Percentiles rank a stretch among this genome's conserved stretches.
These are phyloP conservation scores for Polietes domitor DNA, from an alignment of 2,888 invertebrate genomes.

Conservation along the genomic window DNA sequence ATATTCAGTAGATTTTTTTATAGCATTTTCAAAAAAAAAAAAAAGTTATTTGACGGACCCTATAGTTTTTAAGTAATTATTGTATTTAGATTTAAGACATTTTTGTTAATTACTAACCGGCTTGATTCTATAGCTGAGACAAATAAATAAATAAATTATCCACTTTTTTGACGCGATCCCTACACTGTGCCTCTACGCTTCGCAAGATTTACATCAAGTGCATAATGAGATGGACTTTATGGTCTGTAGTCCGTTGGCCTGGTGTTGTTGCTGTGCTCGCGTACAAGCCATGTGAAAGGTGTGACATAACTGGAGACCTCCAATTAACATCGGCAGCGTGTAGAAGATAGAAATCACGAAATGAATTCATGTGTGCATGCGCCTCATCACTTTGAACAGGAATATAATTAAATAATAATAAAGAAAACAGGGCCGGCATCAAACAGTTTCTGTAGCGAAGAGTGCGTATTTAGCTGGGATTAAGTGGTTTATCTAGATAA, in stretches of 20 bases:
- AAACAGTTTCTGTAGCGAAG: too few species aligned
- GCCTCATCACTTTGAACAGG: too few species aligned
- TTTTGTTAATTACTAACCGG: neutral
- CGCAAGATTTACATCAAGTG: constrained; percentile 31
- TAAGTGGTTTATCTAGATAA: too few species aligned
- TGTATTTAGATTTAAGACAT: too few species aligned
- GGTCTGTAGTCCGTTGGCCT: constrained; percentile 52
- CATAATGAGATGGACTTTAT: constrained; percentile 59
- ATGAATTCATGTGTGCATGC: too few species aligned
- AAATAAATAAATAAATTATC: neutral
- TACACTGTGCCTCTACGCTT: neutral
- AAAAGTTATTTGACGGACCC: too few species aligned
- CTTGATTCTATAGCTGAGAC: too few species aligned
- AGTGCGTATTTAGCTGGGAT: too few species aligned
- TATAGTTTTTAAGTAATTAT: too few species aligned
- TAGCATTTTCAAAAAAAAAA: neutral
- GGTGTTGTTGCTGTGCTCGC: neutral
- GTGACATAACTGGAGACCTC: neutral
- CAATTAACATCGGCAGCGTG: neutral
- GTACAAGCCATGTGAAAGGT: neutral
- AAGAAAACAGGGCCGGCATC: too few species aligned
- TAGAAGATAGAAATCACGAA: neutral
- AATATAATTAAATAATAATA: too few species aligned
- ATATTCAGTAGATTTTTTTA: too few species aligned
- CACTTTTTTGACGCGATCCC: neutral